Evolutionary conservation across 1,140 invertebrate species (phyloP).

Genomic region (Drosophila takahashii): DNA sequence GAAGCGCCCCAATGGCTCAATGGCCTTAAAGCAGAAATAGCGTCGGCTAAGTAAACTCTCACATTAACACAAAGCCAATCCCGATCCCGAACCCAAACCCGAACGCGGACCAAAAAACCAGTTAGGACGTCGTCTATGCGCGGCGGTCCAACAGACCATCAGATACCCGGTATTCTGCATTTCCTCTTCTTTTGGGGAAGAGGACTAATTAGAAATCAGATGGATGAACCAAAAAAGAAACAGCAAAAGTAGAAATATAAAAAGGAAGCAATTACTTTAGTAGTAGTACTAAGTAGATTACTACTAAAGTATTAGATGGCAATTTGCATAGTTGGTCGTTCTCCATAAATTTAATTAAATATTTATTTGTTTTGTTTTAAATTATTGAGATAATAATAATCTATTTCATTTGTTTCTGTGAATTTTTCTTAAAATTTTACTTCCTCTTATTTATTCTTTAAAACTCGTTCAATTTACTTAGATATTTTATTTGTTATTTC

Average conservation of each 20-base stretch:
- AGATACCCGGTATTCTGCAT: slow-evolving; percentile 26
- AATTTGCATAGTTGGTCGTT: too few species aligned
- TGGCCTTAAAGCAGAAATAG: slow-evolving; percentile 71
- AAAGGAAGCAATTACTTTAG: too few species aligned
- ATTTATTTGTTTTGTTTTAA: too few species aligned
- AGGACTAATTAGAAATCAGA: slow-evolving; percentile 8
- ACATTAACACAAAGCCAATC: slow-evolving; percentile 67
- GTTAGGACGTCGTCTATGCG: slow-evolving; percentile 12
- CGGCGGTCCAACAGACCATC: slow-evolving; percentile 16
- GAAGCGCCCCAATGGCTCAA: slow-evolving; percentile 64
- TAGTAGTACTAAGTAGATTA: background rate
- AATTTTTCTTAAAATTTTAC: too few species aligned
- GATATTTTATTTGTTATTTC: background rate
- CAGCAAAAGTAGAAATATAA: background rate
- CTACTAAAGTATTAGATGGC: background rate
- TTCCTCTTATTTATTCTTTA: too few species aligned
- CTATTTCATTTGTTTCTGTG: too few species aligned
- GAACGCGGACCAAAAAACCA: slow-evolving; percentile 33
- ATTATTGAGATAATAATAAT: too few species aligned
- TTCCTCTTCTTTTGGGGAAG: background rate
- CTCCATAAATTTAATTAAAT: too few species aligned
- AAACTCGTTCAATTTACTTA: background rate
- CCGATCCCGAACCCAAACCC: slow-evolving; percentile 30
- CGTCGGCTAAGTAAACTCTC: slow-evolving; percentile 72
- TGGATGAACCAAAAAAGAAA: background rate